Conservation (phyloP, 2,113 vertebrate species). For the Dasypus novemcinctus region DNA sequence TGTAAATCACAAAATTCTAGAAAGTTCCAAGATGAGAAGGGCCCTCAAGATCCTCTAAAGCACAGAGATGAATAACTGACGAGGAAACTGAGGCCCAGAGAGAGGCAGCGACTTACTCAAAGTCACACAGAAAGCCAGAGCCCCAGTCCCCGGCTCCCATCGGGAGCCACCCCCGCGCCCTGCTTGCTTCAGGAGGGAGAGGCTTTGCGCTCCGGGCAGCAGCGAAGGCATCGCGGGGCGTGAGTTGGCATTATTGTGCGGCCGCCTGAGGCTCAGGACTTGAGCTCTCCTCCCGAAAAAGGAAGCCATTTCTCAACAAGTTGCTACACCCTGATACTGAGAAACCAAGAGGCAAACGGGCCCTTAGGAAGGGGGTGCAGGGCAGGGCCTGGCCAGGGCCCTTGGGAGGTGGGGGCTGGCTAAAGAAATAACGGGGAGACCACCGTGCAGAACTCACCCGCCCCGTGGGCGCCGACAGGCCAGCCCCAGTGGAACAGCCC, state of each 20-base stretch:
- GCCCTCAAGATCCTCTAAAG: neutral
- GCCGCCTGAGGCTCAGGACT: neutral
- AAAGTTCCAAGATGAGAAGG: neutral
- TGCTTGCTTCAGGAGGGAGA: too few relatives aligned
- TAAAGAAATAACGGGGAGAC: neutral
- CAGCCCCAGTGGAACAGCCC: neutral
- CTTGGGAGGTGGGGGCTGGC: fast-evolving
- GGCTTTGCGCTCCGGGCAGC: neutral
- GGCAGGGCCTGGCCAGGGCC: neutral
- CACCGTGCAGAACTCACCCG: neutral
- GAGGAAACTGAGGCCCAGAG: neutral
- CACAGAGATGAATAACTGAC: neutral
- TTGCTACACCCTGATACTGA: slow-evolving; percentile 66
- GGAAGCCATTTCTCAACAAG: slow-evolving; percentile 74
- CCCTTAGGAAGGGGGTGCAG: neutral
- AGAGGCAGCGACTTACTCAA: neutral
- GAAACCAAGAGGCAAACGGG: slow-evolving; percentile 2
- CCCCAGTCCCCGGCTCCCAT: neutral
- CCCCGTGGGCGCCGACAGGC: neutral
- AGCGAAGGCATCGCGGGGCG: too few relatives aligned
- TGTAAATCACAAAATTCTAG: neutral
- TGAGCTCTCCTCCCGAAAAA: slow-evolving; percentile 53
- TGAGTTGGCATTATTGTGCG: neutral
- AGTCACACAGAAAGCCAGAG: neutral
- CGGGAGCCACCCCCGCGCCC: too few relatives aligned